These are phyloP conservation scores for Oegoconia quadripuncta DNA, from an alignment of 2,888 invertebrate genomes.

Conservation along the genomic window DNA sequence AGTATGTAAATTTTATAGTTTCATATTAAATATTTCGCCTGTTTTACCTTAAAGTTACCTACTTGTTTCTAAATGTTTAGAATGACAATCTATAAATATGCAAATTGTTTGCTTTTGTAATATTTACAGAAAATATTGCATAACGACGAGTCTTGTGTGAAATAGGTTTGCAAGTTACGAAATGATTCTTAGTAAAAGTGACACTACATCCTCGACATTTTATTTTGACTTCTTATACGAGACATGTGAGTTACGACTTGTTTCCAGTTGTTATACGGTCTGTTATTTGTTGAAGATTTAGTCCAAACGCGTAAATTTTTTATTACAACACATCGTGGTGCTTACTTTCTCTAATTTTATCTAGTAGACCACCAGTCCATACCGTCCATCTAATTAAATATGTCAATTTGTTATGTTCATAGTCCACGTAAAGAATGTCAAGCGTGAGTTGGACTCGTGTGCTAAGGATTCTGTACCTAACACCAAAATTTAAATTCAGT, in stretches of 20 bases:
- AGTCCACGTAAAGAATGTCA: too few species aligned
- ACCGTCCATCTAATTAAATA: slow-evolving; percentile 1
- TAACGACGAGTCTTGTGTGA: slow-evolving; percentile 8
- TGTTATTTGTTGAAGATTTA: slow-evolving; percentile 23
- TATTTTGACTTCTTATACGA: slow-evolving; percentile 24
- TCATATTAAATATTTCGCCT: too few species aligned
- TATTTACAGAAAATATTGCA: slow-evolving; percentile 4
- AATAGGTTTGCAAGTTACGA: slow-evolving; percentile 9
- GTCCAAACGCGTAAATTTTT: slow-evolving; percentile 36
- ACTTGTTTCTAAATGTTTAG: too few species aligned
- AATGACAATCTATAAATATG: slow-evolving; percentile 17
- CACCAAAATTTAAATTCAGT: too few species aligned
- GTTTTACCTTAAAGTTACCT: too few species aligned
- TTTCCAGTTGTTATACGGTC: slow-evolving; percentile 27
- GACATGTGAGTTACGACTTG: slow-evolving; percentile 22
- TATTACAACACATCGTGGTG: slow-evolving; percentile 39
- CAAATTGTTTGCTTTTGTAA: slow-evolving; percentile 17
- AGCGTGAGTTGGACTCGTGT: too few species aligned
- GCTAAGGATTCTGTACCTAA: too few species aligned
- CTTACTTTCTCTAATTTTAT: slow-evolving; percentile 35
- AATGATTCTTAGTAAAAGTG: slow-evolving; percentile 31
- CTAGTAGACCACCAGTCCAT: slow-evolving; percentile 10
- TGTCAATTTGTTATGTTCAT: too few species aligned
- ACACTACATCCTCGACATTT: slow-evolving; percentile 20
- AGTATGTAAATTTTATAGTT: too few species aligned